Percentiles rank a stretch among this genome's conserved stretches.
Evolutionary conservation across 1,140 invertebrate species (phyloP).

Genomic region (Danaus melanippus): DNA sequence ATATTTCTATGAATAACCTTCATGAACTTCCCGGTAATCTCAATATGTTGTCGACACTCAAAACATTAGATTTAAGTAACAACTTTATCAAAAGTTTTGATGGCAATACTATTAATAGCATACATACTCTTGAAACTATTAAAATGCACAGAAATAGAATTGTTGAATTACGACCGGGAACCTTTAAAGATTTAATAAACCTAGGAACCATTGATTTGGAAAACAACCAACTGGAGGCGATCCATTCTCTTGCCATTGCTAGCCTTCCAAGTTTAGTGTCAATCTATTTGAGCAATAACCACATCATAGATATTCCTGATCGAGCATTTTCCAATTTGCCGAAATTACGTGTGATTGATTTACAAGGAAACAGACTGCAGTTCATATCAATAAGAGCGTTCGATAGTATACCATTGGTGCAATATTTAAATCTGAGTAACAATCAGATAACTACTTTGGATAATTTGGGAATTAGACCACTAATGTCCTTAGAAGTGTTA

Average conservation of each 20-base stretch:
- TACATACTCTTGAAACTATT: conserved; percentile 78
- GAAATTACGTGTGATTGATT: conserved; percentile 80
- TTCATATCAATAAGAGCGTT: conserved; percentile 84
- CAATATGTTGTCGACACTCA: conserved; percentile 77
- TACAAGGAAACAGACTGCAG: conserved; percentile 85
- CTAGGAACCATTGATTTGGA: conserved; percentile 84
- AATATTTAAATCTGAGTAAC: conserved; percentile 87
- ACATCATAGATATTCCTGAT: conserved; percentile 79
- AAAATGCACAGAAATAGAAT: conserved; percentile 83
- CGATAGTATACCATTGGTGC: conserved; percentile 81
- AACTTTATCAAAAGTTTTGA: conserved; percentile 84
- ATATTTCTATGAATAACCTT: conserved; percentile 85
- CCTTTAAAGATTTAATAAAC: conserved; percentile 80
- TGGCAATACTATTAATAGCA: conserved; percentile 77
- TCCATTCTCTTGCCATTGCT: conserved; percentile 84
- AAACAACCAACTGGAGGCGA: conserved; percentile 84
- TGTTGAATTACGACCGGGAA: conserved; percentile 78
- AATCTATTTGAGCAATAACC: conserved; percentile 84
- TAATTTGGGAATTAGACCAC: conserved; percentile 78
- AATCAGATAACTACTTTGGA: conserved; percentile 82
- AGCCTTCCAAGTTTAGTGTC: conserved; percentile 83
- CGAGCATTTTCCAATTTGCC: conserved; percentile 84
- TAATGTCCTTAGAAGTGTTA: conserved; percentile 84
- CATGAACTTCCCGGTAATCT: conserved; percentile 80
- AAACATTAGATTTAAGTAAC: conserved; percentile 82